These are phyloP conservation scores for Ictalurus furcatus DNA, from an alignment of 2,113 vertebrate species.

Conservation along the genomic window DNA sequence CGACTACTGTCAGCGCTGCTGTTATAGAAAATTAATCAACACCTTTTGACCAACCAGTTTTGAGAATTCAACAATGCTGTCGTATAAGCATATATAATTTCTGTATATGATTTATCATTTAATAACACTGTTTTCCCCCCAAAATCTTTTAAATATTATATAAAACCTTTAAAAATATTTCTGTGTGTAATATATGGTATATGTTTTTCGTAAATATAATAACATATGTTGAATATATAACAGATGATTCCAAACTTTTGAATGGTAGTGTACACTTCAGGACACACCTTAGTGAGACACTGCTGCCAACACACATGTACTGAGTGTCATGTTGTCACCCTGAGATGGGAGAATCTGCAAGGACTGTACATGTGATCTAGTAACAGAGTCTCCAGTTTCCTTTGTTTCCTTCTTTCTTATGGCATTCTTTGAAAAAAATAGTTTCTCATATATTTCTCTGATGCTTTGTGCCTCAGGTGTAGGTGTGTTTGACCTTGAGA, in stretches of 20 bases:
- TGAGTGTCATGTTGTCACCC: constrained; percentile 22
- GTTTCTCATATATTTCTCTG: not conserved
- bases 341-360: constrained; percentile 40
- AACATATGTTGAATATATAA: not conserved
- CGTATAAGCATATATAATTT: not conserved
- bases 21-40: not conserved
- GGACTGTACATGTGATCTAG: constrained; percentile 12
- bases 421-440: not conserved
- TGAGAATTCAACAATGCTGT: not conserved
- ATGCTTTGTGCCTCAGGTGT: constrained; percentile 69
- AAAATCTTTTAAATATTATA: not conserved
- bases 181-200: not conserved
- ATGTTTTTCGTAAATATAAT: constrained; percentile 6
- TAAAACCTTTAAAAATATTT: not conserved
- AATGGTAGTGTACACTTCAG: constrained; percentile 29
- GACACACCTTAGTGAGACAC: constrained; percentile 25
- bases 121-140: not conserved
- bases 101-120: not conserved
- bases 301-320: constrained; percentile 35
- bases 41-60: not conserved
- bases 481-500: constrained; percentile 80
- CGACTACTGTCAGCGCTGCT: not conserved
- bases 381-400: constrained; percentile 31
- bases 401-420: not conserved
- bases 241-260: constrained; percentile 29